Evolutionary conservation across 2,888 invertebrate species (phyloP), one percentile per base, ranked within the genome.

Genomic region (Drosophila anceps): DNA sequence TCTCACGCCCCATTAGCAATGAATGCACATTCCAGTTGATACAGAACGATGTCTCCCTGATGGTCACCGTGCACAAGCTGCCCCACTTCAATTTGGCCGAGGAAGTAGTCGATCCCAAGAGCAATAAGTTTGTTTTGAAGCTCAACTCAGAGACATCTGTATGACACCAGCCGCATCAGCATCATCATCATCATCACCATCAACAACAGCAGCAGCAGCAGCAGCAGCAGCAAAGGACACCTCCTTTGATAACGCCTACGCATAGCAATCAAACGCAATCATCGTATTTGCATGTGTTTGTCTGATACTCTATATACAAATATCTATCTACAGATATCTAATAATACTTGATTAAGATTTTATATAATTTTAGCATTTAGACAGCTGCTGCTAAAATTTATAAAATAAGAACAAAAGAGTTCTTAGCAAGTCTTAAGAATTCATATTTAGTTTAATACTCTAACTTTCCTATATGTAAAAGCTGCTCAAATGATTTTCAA

Each of bases 71-170:
- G 61, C 95, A 96, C 82, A 95, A 95, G 84, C 93, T 99, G 85
- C 99, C 99, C 0, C 98, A 98, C 93, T 98, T 99, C 92, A 98
- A 97, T 93, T 94, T 99, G 44, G 97, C 97, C 0, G 99, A 99
- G 92, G 98, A 99, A 93, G 97, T 98, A 0, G 97, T 98, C 18
- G 98, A 99, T 94, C 98, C 98, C 0, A 98, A 98, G 93, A 97
- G 96, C 88, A 98, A 98, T 93, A 97, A 98, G 92, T 99, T 99
- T 95, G 96, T 98, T 59, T 94, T 99, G 77, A 95, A 98, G 91
- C 94, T 99, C 51, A 99, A 98, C 92, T 98, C 98, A 0, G 99
- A 99, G 93, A 99, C 99, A 51, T 98, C 98, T 1, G 99, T 99
- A 93, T 99, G 96, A 96, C 95, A 92, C 79, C 90, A 91, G 63